Percentiles rank a stretch among this genome's conserved stretches.
Conservation (phyloP, 2,888 invertebrate genomes). For the Mystacides longicornis region DNA sequence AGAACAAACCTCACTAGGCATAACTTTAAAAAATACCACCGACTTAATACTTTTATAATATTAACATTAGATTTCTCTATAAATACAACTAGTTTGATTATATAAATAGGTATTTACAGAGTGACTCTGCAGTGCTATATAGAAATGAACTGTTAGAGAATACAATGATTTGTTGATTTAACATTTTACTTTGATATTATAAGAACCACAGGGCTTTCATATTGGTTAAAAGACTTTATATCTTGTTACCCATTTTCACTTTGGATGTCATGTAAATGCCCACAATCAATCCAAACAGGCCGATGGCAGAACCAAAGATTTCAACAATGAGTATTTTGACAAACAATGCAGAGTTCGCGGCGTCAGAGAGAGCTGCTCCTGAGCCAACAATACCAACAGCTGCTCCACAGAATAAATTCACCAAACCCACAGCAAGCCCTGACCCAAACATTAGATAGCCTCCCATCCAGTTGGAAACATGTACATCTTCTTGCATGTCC, state of each 20-base stretch:
- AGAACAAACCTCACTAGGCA: too few species aligned
- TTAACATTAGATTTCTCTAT: too few species aligned
- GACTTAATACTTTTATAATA: too few species aligned
- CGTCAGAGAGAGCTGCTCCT: conserved; percentile 96
- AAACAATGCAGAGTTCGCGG: conserved; percentile 91
- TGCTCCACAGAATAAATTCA: conserved; percentile 89
- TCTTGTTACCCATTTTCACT: conserved; percentile 68
- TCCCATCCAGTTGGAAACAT: conserved; percentile 66
- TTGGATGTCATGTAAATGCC: conserved; percentile 90
- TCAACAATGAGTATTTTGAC: conserved; percentile 98
- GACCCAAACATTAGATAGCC: conserved; percentile 96
- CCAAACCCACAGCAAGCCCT: conserved; percentile 89
- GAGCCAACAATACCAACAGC: conserved; percentile 98
- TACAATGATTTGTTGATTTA: too few species aligned
- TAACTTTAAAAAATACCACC: too few species aligned
- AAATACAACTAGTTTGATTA: too few species aligned
- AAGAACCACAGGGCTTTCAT: too few species aligned
- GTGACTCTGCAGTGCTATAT: too few species aligned
- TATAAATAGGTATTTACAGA: too few species aligned
- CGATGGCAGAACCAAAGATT: conserved; percentile 98
- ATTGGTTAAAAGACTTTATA: too few species aligned
- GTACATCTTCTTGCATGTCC: conserved; percentile 37
- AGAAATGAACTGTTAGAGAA: too few species aligned
- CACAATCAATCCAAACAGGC: conserved; percentile 96
- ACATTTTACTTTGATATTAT: too few species aligned